Evolutionary conservation across 2,888 invertebrate species (phyloP), one percentile per base, ranked within the genome.

Genomic region (Agonopterix arenella): DNA sequence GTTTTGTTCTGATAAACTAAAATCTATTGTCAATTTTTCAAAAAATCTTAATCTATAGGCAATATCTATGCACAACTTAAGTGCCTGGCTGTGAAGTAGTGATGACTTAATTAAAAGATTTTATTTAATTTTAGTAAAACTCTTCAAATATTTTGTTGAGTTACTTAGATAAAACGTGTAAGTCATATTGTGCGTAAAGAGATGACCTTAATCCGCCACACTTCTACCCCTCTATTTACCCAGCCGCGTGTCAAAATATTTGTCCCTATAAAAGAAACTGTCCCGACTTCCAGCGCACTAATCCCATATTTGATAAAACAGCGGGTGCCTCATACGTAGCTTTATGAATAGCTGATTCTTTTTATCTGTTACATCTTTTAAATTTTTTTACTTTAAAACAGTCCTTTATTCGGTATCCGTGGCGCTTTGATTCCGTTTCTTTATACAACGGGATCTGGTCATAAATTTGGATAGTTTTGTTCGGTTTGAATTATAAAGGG

Each of bases 291-390:
- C 64, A 78, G 74, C 76, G 68, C 72, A 67, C 77, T 86, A 84
- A 86, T 84, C 82, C 80, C 68, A 67, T 79, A 80, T 85, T 80
- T 84, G 84, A 85, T 84, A 86, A 88, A 86, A 76, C 86, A 83
- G 82, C 84, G 86, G 85, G 86, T 80, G 80, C 80, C 78, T 70
- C 72, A 62, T 73, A 70, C 74, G 67, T 64, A 68, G 73, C 68
- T 68, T 70, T 76, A 75, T 80, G 81, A 82, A 81, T 84, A 81
- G 79, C 77, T 68, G 64, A 73, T 77, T 75, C 72, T 64, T 73
- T 81, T 82, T 84, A 83, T 84, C 82, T 84, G 68, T 28, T 70
- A 66, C 66, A 81, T 84, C 84, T 80, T 78, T 76, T 63, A 60
- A n/a, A 67, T 57, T 66, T 74, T 76, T 76, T 76, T 70, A 71